Conservation (phyloP, 2,113 vertebrate species). For the Irena cyanogastra region DNA sequence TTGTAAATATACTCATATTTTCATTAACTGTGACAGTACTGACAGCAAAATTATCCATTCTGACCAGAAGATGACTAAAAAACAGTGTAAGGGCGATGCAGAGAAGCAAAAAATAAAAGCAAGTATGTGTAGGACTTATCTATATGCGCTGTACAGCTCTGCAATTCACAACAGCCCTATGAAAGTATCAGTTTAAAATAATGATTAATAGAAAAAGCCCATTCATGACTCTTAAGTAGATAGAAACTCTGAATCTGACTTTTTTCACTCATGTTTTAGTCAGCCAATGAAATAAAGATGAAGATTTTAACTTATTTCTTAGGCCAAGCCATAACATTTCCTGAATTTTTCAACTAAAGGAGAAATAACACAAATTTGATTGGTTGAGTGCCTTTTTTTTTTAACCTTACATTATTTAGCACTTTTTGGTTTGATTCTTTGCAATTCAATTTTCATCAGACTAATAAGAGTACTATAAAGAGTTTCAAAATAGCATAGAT, state of each 20-base stretch:
- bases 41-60: not conserved
- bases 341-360: constrained; percentile 3
- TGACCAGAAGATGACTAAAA: not conserved
- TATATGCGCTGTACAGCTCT: not conserved
- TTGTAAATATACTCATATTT: constrained; percentile 27
- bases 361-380: constrained; percentile 3
- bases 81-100: not conserved
- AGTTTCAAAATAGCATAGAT: not conserved
- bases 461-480: constrained; percentile 8
- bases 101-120: not conserved
- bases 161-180: not conserved
- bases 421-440: not conserved
- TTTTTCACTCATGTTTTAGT: not conserved
- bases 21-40: not conserved
- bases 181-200: not conserved
- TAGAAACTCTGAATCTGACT: not conserved
- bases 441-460: constrained; percentile 25
- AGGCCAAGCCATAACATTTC: not conserved
- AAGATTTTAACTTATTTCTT: constrained; percentile 30
- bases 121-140: not conserved
- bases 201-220: constrained; percentile 6
- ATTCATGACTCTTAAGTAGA: not conserved
- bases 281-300: constrained; percentile 26
- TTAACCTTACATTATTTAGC: not conserved
- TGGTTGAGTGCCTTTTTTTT: not conserved